These are phyloP conservation scores for Drosophila diplacantha DNA, from an alignment of 2,888 invertebrate species.

Conservation along the genomic window DNA sequence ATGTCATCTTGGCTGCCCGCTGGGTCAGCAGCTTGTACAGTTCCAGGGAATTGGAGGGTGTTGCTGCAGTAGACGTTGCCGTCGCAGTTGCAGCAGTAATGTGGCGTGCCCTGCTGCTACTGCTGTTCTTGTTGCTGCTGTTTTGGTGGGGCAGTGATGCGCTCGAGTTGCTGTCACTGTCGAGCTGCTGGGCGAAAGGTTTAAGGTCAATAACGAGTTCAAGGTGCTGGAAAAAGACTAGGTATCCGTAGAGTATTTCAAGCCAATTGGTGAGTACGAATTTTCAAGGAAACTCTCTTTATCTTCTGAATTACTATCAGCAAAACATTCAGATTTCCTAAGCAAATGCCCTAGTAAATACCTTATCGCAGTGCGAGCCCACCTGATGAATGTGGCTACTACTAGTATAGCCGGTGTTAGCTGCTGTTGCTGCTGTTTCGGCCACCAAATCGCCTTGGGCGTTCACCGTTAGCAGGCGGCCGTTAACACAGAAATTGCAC, in stretches of 20 bases:
- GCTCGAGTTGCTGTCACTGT: constrained; percentile 84
- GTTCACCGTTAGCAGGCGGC: constrained; percentile 81
- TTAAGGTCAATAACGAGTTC: constrained; percentile 30
- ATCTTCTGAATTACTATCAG: neutral
- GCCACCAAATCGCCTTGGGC: constrained; percentile 78
- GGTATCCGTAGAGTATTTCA: neutral
- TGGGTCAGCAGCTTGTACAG: constrained; percentile 72
- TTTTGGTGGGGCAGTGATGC: constrained; percentile 63
- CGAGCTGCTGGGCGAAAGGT: constrained; percentile 69
- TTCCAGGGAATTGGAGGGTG: constrained; percentile 48
- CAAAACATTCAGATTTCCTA: neutral
- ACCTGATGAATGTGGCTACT: constrained; percentile 41
- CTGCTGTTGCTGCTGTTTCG: constrained; percentile 75
- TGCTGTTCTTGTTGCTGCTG: constrained; percentile 32
- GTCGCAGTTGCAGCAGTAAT: constrained; percentile 19
- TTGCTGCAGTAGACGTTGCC: constrained; percentile 16
- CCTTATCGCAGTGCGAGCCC: neutral
- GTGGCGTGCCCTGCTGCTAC: constrained; percentile 39
- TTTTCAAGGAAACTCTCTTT: neutral
- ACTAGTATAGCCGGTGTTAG: constrained; percentile 26
- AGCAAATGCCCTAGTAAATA: no score
- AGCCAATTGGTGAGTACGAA: neutral
- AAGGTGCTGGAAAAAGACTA: neutral
- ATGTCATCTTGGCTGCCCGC: constrained; percentile 79
- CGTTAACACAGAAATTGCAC: constrained; percentile 90